phyloP scores from a whole-genome alignment of 2,113 vertebrate species.

The Hepsetus odoe region DNA sequence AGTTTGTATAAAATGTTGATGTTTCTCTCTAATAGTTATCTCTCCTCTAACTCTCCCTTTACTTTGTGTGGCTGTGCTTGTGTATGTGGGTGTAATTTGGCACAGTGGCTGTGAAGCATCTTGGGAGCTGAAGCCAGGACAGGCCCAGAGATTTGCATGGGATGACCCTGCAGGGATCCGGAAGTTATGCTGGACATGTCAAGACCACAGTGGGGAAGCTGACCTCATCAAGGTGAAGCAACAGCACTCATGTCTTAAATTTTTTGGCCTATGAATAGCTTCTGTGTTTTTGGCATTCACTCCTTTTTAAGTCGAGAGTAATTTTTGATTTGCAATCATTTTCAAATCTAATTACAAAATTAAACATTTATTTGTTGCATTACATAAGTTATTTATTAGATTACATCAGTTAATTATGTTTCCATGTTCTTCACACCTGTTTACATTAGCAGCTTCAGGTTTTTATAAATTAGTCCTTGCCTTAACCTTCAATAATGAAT shows the following conservation, averaged over 20 bases:
- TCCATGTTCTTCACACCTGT: too few relatives aligned
- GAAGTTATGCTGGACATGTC: constrained; percentile 82
- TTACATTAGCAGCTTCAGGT: too few relatives aligned
- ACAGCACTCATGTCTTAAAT: neutral
- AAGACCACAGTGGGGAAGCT: constrained; percentile 80
- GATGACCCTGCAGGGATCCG: constrained; percentile 83
- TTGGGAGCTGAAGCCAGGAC: constrained; percentile 77
- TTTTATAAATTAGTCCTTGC: too few relatives aligned
- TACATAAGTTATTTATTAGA: too few relatives aligned
- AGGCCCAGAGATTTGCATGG: constrained; percentile 88
- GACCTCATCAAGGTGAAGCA: constrained; percentile 84
- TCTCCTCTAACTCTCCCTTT: neutral
- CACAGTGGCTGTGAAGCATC: constrained; percentile 74
- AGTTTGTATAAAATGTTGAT: neutral
- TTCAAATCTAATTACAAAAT: too few relatives aligned
- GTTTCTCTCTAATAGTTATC: neutral
- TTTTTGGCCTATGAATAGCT: too few relatives aligned
- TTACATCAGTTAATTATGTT: too few relatives aligned
- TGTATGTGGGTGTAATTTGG: constrained; percentile 10
- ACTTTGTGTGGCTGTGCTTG: neutral
- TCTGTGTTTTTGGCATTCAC: too few relatives aligned
- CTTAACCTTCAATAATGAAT: too few relatives aligned
- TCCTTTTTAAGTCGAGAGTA: too few relatives aligned
- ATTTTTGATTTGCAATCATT: too few relatives aligned
- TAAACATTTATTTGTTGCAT: too few relatives aligned